Evolutionary conservation across 2,888 invertebrate species (phyloP), one percentile per base, ranked within the genome.

Genomic region (Masnerella sp.): DNA sequence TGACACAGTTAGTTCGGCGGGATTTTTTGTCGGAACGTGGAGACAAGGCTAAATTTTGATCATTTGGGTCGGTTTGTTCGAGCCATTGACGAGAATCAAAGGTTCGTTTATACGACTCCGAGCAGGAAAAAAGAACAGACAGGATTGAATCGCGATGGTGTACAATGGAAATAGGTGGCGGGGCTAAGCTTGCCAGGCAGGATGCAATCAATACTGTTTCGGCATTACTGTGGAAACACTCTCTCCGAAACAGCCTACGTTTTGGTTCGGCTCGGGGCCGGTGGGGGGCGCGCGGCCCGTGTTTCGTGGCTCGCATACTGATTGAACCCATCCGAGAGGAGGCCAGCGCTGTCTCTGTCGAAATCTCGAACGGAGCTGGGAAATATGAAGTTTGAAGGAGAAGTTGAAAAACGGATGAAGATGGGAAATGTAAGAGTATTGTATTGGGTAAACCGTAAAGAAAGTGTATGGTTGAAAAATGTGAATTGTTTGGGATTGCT

Each of bases 201-300:
- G 78, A 82, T 84, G 85, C 87, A 87, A 87, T 87, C 86, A 86
- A 87, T 87, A 86, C 86, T 83, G 84, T 84, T 86, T 87, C 85
- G 84, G 84, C 83, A 86, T 87, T 86, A 85, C 86, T 81, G 79
- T 83, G 84, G 86, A 85, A 86, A 86, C 83, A 85, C 83, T 84
- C 85, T 84, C 83, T 80, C 81, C 78, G 82, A 86, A 86, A 84
- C 83, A 81, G 83, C 83, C 85, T 84, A 83, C 84, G 84, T 84
- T 86, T 76, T 77, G 74, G 78, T 76, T 82, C 82, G 79, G 75
- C 75, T 47, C 43, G n/a, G 40, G 56, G 77, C 64, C 68, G 76
- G 67, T 18, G 58, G 52, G 52, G 47, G 20, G 67, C 32, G 70
- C 47, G 70, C 68, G 45, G 49, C 65, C 73, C 52, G 79, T 78